phyloP scores from a whole-genome alignment of 2,113 vertebrate genomes.

The Mus pahari region DNA sequence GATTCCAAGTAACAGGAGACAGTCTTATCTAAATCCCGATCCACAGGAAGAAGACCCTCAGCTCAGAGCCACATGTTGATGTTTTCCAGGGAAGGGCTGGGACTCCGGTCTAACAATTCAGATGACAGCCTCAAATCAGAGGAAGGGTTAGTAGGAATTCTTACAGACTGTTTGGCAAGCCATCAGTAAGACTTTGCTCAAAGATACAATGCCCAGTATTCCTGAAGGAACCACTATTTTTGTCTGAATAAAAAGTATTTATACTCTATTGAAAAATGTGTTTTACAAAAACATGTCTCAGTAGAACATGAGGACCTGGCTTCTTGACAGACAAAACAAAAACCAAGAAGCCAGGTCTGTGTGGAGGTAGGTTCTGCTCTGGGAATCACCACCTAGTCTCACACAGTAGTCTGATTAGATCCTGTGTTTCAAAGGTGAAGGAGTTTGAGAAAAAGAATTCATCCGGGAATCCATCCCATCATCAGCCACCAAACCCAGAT shows the following conservation, averaged over 20 bases:
- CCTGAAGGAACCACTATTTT: conserved; percentile 19
- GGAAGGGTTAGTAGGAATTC: background rate
- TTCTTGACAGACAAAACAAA: conserved; percentile 40
- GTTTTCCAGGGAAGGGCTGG: background rate
- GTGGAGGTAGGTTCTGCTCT: background rate
- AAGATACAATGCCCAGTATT: conserved; percentile 58
- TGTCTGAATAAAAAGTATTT: conserved; percentile 36
- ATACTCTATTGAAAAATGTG: conserved; percentile 55
- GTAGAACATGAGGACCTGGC: background rate
- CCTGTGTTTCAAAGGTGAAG: conserved; percentile 38
- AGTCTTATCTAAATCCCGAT: background rate
- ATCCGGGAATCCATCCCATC: too few species aligned
- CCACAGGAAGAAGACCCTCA: background rate
- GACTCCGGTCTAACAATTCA: conserved; percentile 24
- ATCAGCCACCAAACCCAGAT: too few species aligned
- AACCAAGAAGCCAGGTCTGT: conserved; percentile 29
- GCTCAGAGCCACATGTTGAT: background rate
- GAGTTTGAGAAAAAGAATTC: conserved; percentile 33
- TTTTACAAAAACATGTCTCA: conserved; percentile 31
- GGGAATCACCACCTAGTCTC: background rate
- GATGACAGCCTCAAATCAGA: background rate
- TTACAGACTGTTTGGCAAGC: conserved; percentile 10
- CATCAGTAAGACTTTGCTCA: conserved; percentile 32
- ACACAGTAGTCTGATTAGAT: conserved; percentile 47
- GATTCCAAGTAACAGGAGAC: too few species aligned